phyloP scores from a whole-genome alignment of 2,797 vertebrate genomes.

The Esox lucius region DNA sequence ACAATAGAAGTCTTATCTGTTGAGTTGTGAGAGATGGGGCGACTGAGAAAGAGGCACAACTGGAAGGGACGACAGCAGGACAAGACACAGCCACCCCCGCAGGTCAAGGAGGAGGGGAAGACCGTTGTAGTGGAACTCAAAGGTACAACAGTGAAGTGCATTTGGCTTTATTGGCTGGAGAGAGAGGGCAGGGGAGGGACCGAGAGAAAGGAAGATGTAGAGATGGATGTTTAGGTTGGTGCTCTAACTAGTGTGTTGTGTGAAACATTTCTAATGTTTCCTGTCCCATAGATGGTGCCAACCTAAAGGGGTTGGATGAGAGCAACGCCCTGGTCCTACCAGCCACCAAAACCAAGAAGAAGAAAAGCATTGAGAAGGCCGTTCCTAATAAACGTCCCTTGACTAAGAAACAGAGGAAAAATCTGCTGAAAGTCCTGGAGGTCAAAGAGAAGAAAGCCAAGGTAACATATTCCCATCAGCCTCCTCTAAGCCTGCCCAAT shows the following conservation, averaged over 20 bases:
- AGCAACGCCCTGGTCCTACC: slow-evolving; percentile 89
- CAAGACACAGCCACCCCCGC: neutral
- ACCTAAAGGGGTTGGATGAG: slow-evolving; percentile 85
- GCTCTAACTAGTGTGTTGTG: neutral
- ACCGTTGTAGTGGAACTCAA: slow-evolving; percentile 9
- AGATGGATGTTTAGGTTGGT: neutral
- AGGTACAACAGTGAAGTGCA: neutral
- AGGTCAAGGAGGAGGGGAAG: neutral
- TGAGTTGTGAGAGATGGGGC: slow-evolving; percentile 75
- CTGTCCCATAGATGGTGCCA: slow-evolving; percentile 65
- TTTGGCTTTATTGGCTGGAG: neutral
- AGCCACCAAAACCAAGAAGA: slow-evolving; percentile 79
- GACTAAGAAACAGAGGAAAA: slow-evolving; percentile 87
- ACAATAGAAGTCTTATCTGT: neutral
- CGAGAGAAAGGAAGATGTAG: neutral
- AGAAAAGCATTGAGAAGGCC: slow-evolving; percentile 46
- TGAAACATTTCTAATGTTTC: neutral
- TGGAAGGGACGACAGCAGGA: slow-evolving; percentile 81
- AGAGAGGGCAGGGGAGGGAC: neutral
- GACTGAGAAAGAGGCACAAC: slow-evolving; percentile 78
- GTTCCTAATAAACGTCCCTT: slow-evolving; percentile 78
- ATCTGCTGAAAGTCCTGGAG: slow-evolving; percentile 87
- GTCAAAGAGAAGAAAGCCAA: slow-evolving; percentile 91
- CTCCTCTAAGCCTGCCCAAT: neutral
- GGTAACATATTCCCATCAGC: slow-evolving; percentile 57